phyloP scores from a whole-genome alignment of 1,140 invertebrate genomes.

The Colletes latitarsis region DNA sequence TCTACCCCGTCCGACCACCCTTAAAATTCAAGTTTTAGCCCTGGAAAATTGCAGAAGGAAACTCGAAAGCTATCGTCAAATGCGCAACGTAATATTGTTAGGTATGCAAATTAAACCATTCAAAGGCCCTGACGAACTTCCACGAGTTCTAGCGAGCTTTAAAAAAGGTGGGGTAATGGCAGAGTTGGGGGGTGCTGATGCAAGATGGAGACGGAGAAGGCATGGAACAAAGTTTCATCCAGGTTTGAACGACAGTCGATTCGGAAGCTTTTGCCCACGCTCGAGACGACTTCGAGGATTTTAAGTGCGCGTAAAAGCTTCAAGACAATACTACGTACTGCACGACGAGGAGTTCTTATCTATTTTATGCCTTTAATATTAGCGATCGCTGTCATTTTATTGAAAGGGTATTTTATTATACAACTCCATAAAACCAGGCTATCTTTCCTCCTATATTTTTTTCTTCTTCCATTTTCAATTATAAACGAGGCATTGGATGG shows the following conservation, averaged over 20 bases:
- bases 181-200: background rate
- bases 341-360: background rate
- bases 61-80: slow-evolving; percentile 52
- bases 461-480: background rate
- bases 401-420: background rate
- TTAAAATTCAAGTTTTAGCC: slow-evolving; percentile 20
- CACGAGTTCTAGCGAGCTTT: slow-evolving; percentile 49
- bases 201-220: slow-evolving; percentile 31
- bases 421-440: no score
- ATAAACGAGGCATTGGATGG: no score
- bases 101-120: slow-evolving; percentile 69
- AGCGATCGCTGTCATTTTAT: background rate
- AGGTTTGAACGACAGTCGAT: slow-evolving; percentile 7
- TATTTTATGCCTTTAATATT: background rate
- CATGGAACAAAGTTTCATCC: slow-evolving; percentile 34
- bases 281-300: background rate
- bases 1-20: no score
- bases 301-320: background rate
- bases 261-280: background rate
- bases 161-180: slow-evolving; percentile 31
- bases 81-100: slow-evolving; percentile 61
- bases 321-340: background rate
- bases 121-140: slow-evolving; percentile 66
- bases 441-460: background rate
- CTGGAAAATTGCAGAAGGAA: slow-evolving; percentile 42